Evolutionary conservation across 2,113 vertebrate genomes (phyloP), one percentile per base, ranked within the genome.

Genomic region (Lampris incognitus): DNA sequence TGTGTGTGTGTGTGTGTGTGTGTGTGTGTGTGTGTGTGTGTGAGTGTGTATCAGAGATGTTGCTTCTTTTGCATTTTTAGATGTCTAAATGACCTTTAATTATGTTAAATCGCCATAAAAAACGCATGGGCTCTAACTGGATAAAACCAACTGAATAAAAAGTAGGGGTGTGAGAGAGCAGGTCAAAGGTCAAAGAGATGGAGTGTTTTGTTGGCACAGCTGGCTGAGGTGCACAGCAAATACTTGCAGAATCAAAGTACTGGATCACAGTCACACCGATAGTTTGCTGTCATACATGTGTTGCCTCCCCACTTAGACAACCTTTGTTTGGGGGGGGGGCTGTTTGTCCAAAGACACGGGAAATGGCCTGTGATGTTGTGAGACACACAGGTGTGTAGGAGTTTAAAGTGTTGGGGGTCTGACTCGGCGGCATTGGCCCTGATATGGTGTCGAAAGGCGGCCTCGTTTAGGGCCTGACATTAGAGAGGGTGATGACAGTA

Each of bases 401-500:
- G 84, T 86, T 93, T 76, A 88, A 89, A 91, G 78, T 65, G 24
- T 51, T 2, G 6, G 64, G 52, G 40, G 8, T 66, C 66, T 24
- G 5, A 51, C 80, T 63, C 70, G 1, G 36, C 64, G 76, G 76
- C 72, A 54, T 57, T 56, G 72, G 69, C 66, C 70, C 63, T 76
- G 81, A 72, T 72, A 11, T 8, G 63, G 82, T 85, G 90, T 78
- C 93, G 93, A 94, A 90, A 95, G 86, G 83, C 13, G 78, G 74
- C 69, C 76, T 88, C 73, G 87, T 94, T 94, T 91, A 81, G 87
- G 79, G 72, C 39, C 69, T 83, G 86, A 88, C 89, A 92, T 94
- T 88, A 94, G 87, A 95, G 90, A 90, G 90, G 92, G 93, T 61
- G 95, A 94, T 95, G 95, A 96, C 94, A 95, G 94, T 91, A 69